Conservation (phyloP, 2,797 vertebrate species). For the Pogonophryne albipinna region DNA sequence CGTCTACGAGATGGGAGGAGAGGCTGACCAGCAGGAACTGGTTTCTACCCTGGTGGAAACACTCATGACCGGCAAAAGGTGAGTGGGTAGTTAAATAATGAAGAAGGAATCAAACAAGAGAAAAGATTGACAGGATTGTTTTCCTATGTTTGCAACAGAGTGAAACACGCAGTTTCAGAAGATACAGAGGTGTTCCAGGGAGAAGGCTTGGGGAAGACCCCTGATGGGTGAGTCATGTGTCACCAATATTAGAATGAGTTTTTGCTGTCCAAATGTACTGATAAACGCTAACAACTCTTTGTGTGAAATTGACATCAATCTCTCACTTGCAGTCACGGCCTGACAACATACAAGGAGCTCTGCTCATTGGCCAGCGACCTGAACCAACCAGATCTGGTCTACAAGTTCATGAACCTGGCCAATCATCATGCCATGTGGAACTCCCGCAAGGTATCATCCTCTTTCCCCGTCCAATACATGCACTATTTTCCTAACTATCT, state of each 20-base stretch:
- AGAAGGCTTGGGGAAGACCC: conserved; percentile 93
- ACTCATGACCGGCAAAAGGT: conserved; percentile 99
- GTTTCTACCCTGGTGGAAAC: conserved; percentile 97
- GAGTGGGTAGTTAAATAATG: conserved; percentile 33
- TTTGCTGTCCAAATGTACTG: not conserved
- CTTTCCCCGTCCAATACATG: not conserved
- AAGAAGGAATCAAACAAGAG: not conserved
- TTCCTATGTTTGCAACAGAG: conserved; percentile 77
- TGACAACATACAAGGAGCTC: conserved; percentile 98
- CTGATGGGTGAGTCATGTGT: conserved; percentile 90
- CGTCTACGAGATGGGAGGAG: conserved; percentile 96
- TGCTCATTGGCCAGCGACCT: conserved; percentile 98
- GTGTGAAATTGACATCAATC: not conserved
- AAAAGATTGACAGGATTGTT: not conserved
- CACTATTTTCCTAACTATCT: not conserved
- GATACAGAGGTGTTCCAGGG: conserved; percentile 97
- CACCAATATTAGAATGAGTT: not conserved
- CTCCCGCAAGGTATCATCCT: conserved; percentile 92
- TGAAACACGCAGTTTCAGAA: conserved; percentile 91
- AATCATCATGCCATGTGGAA: conserved; percentile 99
- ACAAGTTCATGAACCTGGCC: conserved; percentile 99
- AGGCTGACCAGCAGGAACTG: conserved; percentile 94
- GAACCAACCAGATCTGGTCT: conserved; percentile 97
- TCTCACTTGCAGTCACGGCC: conserved; percentile 86
- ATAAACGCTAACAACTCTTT: not conserved